Conservation (phyloP, 2,888 invertebrate species). For the Lagria hirta region DNA sequence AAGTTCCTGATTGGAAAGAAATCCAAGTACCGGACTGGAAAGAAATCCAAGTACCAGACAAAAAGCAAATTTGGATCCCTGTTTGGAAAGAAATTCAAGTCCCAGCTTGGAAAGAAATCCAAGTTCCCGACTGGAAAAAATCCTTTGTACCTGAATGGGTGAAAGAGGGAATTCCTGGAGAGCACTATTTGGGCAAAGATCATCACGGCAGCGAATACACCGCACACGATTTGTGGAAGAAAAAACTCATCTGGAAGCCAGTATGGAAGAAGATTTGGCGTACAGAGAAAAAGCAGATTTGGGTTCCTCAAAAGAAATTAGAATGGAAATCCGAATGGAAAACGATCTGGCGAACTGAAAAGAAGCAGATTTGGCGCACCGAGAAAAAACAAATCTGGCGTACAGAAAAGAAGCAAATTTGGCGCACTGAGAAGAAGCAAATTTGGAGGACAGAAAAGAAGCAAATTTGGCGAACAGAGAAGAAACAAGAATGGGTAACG, state of each 20-base stretch:
- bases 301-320: slow-evolving; percentile 66
- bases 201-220: slow-evolving; percentile 80
- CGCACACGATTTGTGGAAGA: slow-evolving; percentile 81
- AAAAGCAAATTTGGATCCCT: slow-evolving; percentile 75
- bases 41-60: slow-evolving; percentile 61
- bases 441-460: slow-evolving; percentile 63
- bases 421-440: slow-evolving; percentile 69
- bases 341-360: slow-evolving; percentile 64
- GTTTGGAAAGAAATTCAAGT: slow-evolving; percentile 75
- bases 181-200: slow-evolving; percentile 79
- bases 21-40: slow-evolving; percentile 72
- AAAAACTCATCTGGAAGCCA: slow-evolving; percentile 78
- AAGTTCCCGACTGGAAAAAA: slow-evolving; percentile 66
- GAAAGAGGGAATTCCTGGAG: slow-evolving; percentile 77
- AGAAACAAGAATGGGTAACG: slow-evolving; percentile 62
- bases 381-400: slow-evolving; percentile 69
- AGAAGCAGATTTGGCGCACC: slow-evolving; percentile 69
- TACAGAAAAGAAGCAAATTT: slow-evolving; percentile 62
- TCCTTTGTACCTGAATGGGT: slow-evolving; percentile 74
- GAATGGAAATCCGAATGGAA: slow-evolving; percentile 65
- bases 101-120: slow-evolving; percentile 58
- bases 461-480: slow-evolving; percentile 57
- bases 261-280: slow-evolving; percentile 80
- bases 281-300: slow-evolving; percentile 70
- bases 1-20: slow-evolving; percentile 68